Percentiles rank a stretch among this genome's conserved stretches.
These are phyloP conservation scores for Conopomorpha cramerella DNA, from an alignment of 1,140 invertebrate genomes.

Conservation along the genomic window DNA sequence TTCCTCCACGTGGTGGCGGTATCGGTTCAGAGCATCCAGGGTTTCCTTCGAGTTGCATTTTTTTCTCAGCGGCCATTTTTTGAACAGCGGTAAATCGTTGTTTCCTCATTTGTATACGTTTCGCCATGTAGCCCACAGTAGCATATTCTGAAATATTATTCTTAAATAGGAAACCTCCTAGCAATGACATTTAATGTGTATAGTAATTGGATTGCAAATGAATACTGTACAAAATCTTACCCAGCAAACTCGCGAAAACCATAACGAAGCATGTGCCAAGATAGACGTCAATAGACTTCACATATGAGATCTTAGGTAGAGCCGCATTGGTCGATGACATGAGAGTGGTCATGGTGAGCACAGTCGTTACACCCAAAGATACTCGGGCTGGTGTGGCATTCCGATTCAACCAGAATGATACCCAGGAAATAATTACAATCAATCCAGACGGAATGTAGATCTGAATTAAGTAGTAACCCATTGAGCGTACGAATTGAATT, in stretches of 20 bases:
- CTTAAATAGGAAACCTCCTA: neutral
- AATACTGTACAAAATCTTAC: too few relatives aligned
- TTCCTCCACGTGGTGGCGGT: slow-evolving; percentile 67
- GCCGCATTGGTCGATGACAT: slow-evolving; percentile 98
- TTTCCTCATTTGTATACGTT: slow-evolving; percentile 93
- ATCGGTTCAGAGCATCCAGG: slow-evolving; percentile 74
- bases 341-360: slow-evolving; percentile 98
- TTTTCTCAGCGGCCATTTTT: slow-evolving; percentile 89
- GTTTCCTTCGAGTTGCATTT: slow-evolving; percentile 72
- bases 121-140: slow-evolving; percentile 93
- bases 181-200: neutral
- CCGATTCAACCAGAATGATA: slow-evolving; percentile 91
- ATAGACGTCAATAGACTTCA: slow-evolving; percentile 98
- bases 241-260: slow-evolving; percentile 92
- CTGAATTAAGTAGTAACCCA: slow-evolving; percentile 99
- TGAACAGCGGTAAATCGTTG: slow-evolving; percentile 85
- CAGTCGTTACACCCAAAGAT: slow-evolving; percentile 94
- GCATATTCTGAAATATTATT: slow-evolving; percentile 78
- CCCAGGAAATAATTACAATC: slow-evolving; percentile 99
- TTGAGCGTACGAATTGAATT: slow-evolving; percentile 95
- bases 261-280: slow-evolving; percentile 97
- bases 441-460: slow-evolving; percentile 98
- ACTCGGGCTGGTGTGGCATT: slow-evolving; percentile 96
- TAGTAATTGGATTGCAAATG: neutral
- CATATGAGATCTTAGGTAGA: slow-evolving; percentile 97